Evolutionary conservation across 2,888 invertebrate species (phyloP).

Genomic region (Lepeophtheirus nordmannii): DNA sequence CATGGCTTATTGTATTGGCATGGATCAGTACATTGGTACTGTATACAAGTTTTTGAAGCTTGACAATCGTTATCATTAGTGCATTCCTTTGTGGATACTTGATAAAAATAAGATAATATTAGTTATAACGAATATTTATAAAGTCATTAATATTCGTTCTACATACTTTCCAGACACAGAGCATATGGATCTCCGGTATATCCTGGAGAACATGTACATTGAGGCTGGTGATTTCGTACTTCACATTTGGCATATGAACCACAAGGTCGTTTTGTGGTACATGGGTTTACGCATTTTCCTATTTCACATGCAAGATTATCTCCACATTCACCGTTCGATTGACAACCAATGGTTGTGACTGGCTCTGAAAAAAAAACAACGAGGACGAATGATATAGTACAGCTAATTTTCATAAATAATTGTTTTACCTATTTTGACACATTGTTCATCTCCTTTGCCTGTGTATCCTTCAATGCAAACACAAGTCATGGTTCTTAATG

Average conservation of each 20-base stretch:
- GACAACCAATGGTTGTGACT: constrained; percentile 4
- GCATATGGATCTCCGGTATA: constrained; percentile 12
- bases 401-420: background rate
- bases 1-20: constrained; percentile 49
- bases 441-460: constrained; percentile 69
- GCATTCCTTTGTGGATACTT: constrained; percentile 23
- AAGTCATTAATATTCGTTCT: constrained; percentile 32
- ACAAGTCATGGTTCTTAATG: constrained; percentile 75
- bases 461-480: constrained; percentile 74
- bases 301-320: constrained; percentile 2
- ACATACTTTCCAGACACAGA: constrained; percentile 6
- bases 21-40: constrained; percentile 60
- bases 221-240: constrained; percentile 61
- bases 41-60: constrained; percentile 60
- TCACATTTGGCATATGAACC: constrained; percentile 66
- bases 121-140: background rate
- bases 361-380: background rate
- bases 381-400: background rate
- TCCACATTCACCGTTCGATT: constrained; percentile 12
- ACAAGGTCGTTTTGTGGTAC: constrained; percentile 58
- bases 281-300: constrained; percentile 33
- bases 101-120: background rate
- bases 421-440: constrained; percentile 33
- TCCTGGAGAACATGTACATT: constrained; percentile 44
- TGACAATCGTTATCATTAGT: constrained; percentile 32